Conservation (phyloP, 2,113 vertebrate species). For the Carassius carassius region DNA sequence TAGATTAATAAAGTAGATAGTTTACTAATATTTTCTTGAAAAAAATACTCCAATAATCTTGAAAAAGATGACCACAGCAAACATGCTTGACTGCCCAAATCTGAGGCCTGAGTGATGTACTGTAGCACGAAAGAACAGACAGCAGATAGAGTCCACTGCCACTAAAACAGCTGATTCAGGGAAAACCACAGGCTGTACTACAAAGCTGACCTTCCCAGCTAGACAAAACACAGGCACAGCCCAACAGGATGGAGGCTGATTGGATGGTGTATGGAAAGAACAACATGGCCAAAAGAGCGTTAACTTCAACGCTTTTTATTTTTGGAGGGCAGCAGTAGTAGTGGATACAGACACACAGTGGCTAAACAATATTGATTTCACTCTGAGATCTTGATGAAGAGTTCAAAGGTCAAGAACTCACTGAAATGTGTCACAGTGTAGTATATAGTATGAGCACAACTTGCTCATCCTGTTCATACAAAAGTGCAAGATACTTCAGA, state of each 20-base stretch:
- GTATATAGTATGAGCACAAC: too few species aligned
- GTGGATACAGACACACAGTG: neutral
- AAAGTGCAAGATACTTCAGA: neutral
- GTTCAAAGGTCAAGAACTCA: conserved; percentile 8
- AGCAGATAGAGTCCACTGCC: conserved; percentile 77
- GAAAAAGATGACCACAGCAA: neutral
- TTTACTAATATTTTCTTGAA: neutral
- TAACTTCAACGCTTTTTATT: conserved; percentile 21
- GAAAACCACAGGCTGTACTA: conserved; percentile 78
- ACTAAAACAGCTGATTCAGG: conserved; percentile 82
- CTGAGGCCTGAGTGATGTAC: conserved; percentile 74
- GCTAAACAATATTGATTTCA: conserved; percentile 18
- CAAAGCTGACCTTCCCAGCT: conserved; percentile 80
- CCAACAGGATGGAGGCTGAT: conserved; percentile 69
- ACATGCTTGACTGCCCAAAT: conserved; percentile 64
- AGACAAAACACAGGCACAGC: conserved; percentile 84
- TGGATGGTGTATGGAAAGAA: conserved; percentile 71
- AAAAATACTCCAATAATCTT: neutral
- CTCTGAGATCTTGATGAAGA: neutral
- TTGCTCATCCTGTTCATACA: too few species aligned
- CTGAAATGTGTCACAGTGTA: neutral
- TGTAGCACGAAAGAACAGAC: conserved; percentile 58
- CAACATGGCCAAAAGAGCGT: conserved; percentile 65
- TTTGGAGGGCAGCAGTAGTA: neutral
- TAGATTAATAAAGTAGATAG: too few species aligned